Evolutionary conservation across 2,797 vertebrate species (phyloP), one percentile per base, ranked within the genome.

Genomic region (Gastrophryne carolinensis): DNA sequence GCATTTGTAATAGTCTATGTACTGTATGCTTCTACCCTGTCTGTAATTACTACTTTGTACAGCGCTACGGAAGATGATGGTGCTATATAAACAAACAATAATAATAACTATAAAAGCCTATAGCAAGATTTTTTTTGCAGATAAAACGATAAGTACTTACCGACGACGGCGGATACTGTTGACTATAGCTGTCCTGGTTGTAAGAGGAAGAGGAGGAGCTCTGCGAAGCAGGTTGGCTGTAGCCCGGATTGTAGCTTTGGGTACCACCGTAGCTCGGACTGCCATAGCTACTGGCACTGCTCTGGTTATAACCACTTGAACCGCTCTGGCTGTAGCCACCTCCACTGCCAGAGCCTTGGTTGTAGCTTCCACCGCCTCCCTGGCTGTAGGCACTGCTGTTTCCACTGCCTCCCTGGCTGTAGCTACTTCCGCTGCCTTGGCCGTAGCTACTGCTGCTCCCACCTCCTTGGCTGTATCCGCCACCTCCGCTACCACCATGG

Each of bases 81-180:
- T n/a, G n/a, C n/a, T n/a, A n/a, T n/a, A n/a, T n/a, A n/a, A n/a
- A n/a, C n/a, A n/a, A n/a, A n/a, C n/a, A n/a, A n/a, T n/a, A n/a
- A n/a, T n/a, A n/a, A n/a, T n/a, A n/a, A n/a, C n/a, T n/a, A n/a
- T n/a, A n/a, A n/a, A n/a, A n/a, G n/a, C n/a, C n/a, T n/a, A n/a
- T n/a, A n/a, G n/a, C n/a, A n/a, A n/a, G n/a, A n/a, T n/a, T n/a
- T n/a, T n/a, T n/a, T n/a, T n/a, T n/a, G n/a, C n/a, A n/a, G n/a
- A 17, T 37, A 3, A 44, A 17, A 19, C 3, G n/a, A 19, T 1
- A 47, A 1, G 9, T 3, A 50, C 87, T 12, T 82, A 96, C 95
- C 92, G 95, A 94, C 92, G 95, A 94, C 83, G 95, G 73, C 56
- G 61, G 95, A 85, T 97, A 96, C 82, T 95, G 61, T 4, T 44